Evolutionary conservation across 2,888 invertebrate genomes (phyloP).

Genomic region (Acleris emargana): DNA sequence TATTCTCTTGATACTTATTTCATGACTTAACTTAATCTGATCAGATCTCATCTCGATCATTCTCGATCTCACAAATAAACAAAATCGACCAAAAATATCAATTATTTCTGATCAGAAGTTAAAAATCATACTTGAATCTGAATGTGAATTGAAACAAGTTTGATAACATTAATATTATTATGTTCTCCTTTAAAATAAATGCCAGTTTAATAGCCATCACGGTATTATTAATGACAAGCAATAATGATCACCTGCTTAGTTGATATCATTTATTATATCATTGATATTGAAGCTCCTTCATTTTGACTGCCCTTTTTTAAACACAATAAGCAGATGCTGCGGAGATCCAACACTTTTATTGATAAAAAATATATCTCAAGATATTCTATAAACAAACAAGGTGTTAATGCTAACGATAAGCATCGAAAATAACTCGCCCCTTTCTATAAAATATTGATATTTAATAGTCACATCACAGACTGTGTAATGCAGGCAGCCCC

Average conservation of each 20-base stretch:
- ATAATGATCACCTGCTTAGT: slow-evolving; percentile 20
- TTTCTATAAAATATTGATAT: slow-evolving; percentile 79
- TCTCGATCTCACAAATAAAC: slow-evolving; percentile 58
- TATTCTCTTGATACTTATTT: slow-evolving; percentile 68
- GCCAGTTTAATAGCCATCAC: neutral
- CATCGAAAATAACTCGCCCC: slow-evolving; percentile 67
- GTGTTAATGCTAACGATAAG: slow-evolving; percentile 77
- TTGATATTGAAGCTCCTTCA: slow-evolving; percentile 9
- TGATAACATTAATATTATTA: no score
- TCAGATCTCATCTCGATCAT: slow-evolving; percentile 65
- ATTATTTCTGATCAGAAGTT: slow-evolving; percentile 28
- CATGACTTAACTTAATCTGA: slow-evolving; percentile 69
- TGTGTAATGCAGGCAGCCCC: slow-evolving; percentile 76
- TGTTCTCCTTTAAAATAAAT: neutral
- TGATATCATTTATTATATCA: slow-evolving; percentile 23
- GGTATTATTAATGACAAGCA: slow-evolving; percentile 23
- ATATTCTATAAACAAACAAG: slow-evolving; percentile 74
- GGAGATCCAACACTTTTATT: slow-evolving; percentile 53
- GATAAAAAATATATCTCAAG: slow-evolving; percentile 56
- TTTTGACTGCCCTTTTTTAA: slow-evolving; percentile 9
- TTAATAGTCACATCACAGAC: slow-evolving; percentile 74
- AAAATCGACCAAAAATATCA: slow-evolving; percentile 41
- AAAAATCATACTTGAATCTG: neutral
- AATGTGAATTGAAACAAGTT: no score
- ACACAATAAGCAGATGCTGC: slow-evolving; percentile 63